A percentile compares a stretch with the other conserved stretches of the same genome.
Conservation (phyloP, 2,888 invertebrate species). For the Diloba caeruleocephala region DNA sequence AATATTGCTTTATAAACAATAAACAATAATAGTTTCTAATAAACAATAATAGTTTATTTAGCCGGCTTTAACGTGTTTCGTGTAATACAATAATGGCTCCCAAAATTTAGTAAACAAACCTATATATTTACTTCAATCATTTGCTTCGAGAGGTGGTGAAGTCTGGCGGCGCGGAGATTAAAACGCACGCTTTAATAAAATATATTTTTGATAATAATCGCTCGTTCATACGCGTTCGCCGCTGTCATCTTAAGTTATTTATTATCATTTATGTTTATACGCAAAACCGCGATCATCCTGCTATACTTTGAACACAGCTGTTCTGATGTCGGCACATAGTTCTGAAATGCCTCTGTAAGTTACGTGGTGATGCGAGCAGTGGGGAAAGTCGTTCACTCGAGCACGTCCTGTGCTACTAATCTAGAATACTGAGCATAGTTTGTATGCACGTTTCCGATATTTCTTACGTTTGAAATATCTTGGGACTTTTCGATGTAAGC, state of each 20-base stretch:
- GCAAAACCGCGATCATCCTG: background rate
- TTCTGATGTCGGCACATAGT: conserved; percentile 63
- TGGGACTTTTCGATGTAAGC: conserved; percentile 38
- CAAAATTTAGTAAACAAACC: conserved; percentile 1
- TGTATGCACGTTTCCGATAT: conserved; percentile 55
- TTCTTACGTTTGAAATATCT: conserved; percentile 56
- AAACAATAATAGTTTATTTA: no score
- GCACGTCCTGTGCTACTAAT: conserved; percentile 61
- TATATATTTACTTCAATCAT: conserved; percentile 12
- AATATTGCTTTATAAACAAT: conserved; percentile 25
- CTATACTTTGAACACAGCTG: conserved; percentile 59
- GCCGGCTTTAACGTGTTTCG: conserved; percentile 5
- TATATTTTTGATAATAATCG: no score
- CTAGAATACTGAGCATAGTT: conserved; percentile 59
- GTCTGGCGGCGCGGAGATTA: conserved; percentile 28
- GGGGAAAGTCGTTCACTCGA: conserved; percentile 65
- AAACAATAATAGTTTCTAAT: no score
- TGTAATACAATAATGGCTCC: background rate
- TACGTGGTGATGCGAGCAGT: conserved; percentile 55
- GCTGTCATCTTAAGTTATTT: conserved; percentile 19
- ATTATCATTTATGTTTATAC: conserved; percentile 10
- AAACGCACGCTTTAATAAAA: conserved; percentile 20
- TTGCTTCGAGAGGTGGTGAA: conserved; percentile 14
- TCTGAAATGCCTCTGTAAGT: conserved; percentile 58
- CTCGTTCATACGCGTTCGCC: conserved; percentile 4